A percentile compares a stretch with the other conserved stretches of the same genome.
Conservation (phyloP, 2,888 invertebrate species). For the Spodoptera picta region DNA sequence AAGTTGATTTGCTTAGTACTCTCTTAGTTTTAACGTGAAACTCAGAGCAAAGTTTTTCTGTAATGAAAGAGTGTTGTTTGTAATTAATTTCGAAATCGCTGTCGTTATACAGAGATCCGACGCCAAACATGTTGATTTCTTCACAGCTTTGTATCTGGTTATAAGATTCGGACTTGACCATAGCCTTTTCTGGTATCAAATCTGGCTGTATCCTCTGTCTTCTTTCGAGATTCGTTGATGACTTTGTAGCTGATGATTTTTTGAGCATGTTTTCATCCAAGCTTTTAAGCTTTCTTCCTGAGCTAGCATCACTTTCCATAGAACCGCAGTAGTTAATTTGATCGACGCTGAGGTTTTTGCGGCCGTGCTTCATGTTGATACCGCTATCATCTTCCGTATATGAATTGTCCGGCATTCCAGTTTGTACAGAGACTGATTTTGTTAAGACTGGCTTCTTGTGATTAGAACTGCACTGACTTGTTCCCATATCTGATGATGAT, state of each 20-base stretch:
- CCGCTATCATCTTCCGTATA: slow-evolving; percentile 76
- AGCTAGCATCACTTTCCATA: slow-evolving; percentile 86
- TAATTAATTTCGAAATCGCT: slow-evolving; percentile 87
- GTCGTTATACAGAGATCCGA: slow-evolving; percentile 87
- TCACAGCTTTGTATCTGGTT: slow-evolving; percentile 87
- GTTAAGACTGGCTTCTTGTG: slow-evolving; percentile 85
- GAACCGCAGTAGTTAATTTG: slow-evolving; percentile 87
- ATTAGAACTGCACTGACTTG: slow-evolving; percentile 84
- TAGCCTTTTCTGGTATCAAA: slow-evolving; percentile 85
- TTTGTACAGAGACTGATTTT: slow-evolving; percentile 87
- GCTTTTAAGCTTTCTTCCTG: slow-evolving; percentile 84
- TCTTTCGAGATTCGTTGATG: slow-evolving; percentile 83
- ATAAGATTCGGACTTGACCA: slow-evolving; percentile 85
- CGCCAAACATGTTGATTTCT: slow-evolving; percentile 88
- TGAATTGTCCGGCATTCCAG: slow-evolving; percentile 84
- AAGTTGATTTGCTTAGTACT: slow-evolving; percentile 90
- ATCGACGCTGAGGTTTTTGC: slow-evolving; percentile 86
- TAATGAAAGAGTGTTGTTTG: slow-evolving; percentile 90
- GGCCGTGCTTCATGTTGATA: slow-evolving; percentile 83
- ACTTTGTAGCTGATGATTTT: slow-evolving; percentile 82
- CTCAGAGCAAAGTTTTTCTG: slow-evolving; percentile 91
- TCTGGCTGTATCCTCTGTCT: slow-evolving; percentile 87
- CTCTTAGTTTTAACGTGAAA: slow-evolving; percentile 92
- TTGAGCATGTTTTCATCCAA: slow-evolving; percentile 86
- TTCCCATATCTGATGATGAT: slow-evolving; percentile 87